A percentile compares a stretch with the other conserved stretches of the same genome.
Evolutionary conservation across 2,888 invertebrate genomes (phyloP).

Genomic region (Oxystoma pomonae): DNA sequence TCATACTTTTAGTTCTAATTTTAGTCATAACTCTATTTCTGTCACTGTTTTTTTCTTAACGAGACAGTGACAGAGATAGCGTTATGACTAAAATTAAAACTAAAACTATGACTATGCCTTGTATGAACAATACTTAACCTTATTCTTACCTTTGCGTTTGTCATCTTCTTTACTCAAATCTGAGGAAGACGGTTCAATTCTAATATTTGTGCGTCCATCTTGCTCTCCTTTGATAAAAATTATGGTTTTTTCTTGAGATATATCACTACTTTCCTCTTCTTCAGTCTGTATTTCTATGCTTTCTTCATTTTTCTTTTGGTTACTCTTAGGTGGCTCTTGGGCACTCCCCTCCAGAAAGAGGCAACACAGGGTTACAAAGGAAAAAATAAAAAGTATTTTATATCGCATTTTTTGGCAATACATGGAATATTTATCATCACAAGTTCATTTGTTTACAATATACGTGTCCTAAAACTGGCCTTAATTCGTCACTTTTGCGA

Average conservation of each 20-base stretch:
- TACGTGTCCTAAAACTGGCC: slow-evolving; percentile 1
- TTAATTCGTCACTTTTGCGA: not conserved
- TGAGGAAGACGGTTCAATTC: slow-evolving; percentile 45
- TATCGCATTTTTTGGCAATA: slow-evolving; percentile 20
- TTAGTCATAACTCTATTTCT: too few species aligned
- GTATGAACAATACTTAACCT: too few species aligned
- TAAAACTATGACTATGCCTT: too few species aligned
- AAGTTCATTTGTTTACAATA: not conserved
- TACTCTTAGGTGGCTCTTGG: slow-evolving; percentile 32
- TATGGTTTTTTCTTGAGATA: slow-evolving; percentile 36
- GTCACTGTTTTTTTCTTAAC: too few species aligned
- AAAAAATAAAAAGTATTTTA: slow-evolving; percentile 26
- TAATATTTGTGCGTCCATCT: slow-evolving; percentile 39
- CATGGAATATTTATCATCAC: not conserved
- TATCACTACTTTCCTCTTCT: slow-evolving; percentile 35
- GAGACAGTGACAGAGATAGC: too few species aligned
- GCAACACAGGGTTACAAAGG: slow-evolving; percentile 37
- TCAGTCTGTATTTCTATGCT: slow-evolving; percentile 15
- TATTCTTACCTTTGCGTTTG: slow-evolving; percentile 37
- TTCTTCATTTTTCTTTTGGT: slow-evolving; percentile 18
- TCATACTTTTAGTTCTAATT: too few species aligned
- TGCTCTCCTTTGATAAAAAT: slow-evolving; percentile 37
- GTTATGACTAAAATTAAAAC: too few species aligned
- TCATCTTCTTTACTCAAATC: slow-evolving; percentile 46
- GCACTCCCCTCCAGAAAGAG: slow-evolving; percentile 39